phyloP scores from a whole-genome alignment of 2,113 vertebrate genomes.

The Calypte anna region DNA sequence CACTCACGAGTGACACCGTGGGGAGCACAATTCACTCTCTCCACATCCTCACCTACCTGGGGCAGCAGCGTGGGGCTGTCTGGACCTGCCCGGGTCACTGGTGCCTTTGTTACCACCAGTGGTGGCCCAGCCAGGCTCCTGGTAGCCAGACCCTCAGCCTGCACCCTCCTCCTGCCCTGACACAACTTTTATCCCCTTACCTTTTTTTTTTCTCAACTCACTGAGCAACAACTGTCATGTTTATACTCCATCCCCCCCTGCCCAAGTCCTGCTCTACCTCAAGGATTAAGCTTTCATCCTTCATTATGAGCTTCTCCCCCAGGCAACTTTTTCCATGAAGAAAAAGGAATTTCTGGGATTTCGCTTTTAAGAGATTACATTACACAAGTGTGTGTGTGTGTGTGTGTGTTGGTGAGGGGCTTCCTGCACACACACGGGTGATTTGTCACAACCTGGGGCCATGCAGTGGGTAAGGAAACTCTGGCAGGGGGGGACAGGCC shows the following conservation, averaged over 20 bases:
- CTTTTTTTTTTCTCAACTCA: background rate
- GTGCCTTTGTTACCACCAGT: background rate
- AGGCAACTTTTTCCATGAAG: constrained; percentile 59
- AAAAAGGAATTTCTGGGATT: constrained; percentile 65
- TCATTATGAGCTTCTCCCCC: constrained; percentile 54
- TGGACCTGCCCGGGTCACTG: background rate
- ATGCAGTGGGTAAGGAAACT: accelerated
- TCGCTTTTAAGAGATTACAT: constrained; percentile 70
- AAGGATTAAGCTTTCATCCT: constrained; percentile 71
- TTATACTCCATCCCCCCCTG: background rate
- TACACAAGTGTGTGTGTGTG: constrained; percentile 21
- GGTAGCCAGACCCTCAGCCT: background rate
- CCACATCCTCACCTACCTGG: background rate
- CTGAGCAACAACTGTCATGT: constrained; percentile 51
- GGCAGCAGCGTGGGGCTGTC: background rate
- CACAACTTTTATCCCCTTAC: background rate
- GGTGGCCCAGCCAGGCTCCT: background rate
- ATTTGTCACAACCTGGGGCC: background rate
- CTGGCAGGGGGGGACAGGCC: background rate
- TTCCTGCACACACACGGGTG: background rate
- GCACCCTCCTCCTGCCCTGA: background rate
- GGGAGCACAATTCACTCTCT: background rate
- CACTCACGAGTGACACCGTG: accelerated
- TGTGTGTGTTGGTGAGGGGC: background rate
- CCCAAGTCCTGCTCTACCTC: constrained; percentile 46